Evolutionary conservation across 2,797 vertebrate genomes (phyloP), one percentile per base, ranked within the genome.

Genomic region (Dallia pectoralis): DNA sequence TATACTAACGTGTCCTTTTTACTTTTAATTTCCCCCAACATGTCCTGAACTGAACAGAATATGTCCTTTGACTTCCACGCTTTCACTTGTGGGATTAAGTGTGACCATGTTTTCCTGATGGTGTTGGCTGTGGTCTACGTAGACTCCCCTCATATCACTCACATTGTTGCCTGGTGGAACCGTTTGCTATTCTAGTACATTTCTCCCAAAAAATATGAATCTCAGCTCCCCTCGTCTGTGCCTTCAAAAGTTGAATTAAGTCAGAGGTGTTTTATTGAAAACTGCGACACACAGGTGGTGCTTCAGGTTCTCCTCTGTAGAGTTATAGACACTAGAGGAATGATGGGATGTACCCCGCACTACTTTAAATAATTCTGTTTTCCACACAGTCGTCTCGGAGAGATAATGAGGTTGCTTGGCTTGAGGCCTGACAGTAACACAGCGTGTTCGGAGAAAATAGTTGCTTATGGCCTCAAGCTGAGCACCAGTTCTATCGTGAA

Each of bases 361-460:
- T 44, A 44, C 9, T 44, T 44, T 44, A 12, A 44, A 44, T 44
- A 44, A 44, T 44, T 25, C 22, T 30, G 29, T 32, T 29, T 29
- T 63, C 15, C 15, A 63, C 61, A 18, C 61, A 63, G 61, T 18
- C 16, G 8, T 30, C 30, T 18, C 61, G 16, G 61, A 29, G n/a
- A 71, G 33, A 61, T 71, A 61, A 71, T 70, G 51, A 59, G 30
- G 30, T 16, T 70, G 30, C n/a, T 70, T 22, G 68, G 19, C 49
- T 70, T 53, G 33, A 36, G 33, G 64, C 64, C 30, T 33, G n/a
- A 40, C 19, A 18, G 30, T 44, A 22, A 36, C 12, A 14, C 49
- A 33, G 19, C 30, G 4, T 18, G 29, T 22, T 4, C 36, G 9
- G 51, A 25, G 4, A 59, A 7, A 53, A 9, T 19, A 9, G 49